Base-by-base conservation (phyloP, 1,140 invertebrate species). In the Ceratina japonica region DNA sequence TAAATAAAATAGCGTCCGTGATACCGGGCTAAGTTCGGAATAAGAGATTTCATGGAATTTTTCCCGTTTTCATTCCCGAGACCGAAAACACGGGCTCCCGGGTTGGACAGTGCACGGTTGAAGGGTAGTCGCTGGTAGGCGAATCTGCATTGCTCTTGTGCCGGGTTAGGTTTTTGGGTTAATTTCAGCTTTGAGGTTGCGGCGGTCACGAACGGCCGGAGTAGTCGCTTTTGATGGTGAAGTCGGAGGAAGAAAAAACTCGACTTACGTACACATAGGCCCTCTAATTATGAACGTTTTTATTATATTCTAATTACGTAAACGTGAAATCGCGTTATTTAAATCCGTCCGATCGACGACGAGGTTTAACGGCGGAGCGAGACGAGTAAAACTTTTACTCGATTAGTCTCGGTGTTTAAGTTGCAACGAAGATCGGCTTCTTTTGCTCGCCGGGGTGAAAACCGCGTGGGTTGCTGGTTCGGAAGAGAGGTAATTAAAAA, bases 401-500 rank as follows among this genome's bases (percentile, higher is more conserved):
- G 37, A 44, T 44, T 44, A 44, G 37, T 10, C 37, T 44, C 37
- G 37, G 37, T 10, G 37, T 8, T 44, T 44, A 31, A 70, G 12
- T 54, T 69, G 18, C 24, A 27, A 15, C 24, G 24, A 56, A 69
- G 24, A 49, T 27, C 16, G 16, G 24, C 2, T 20, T 51, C 2
- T 12, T 69, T 69, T 69, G 51, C 52, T 69, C 54, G 27, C 49
- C 16, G 54, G 15, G 24, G 10, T 54, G 18, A 69, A 69, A 69
- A 56, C 37, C 31, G 66, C 66, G 52, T n/a, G 51, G 22, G n/a
- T 31, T 54, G 20, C 24, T 20, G 12, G 51, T 27, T 20, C 18
- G 24, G 66, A 20, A 13, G 66, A 51, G 49, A 44, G 20, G 49
- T 52, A 58, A 70, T 70, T 54, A 56, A 70, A 70, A 69, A 51